Evolutionary conservation across 2,113 vertebrate species (phyloP).

Genomic region (Triplophysa dalaica): DNA sequence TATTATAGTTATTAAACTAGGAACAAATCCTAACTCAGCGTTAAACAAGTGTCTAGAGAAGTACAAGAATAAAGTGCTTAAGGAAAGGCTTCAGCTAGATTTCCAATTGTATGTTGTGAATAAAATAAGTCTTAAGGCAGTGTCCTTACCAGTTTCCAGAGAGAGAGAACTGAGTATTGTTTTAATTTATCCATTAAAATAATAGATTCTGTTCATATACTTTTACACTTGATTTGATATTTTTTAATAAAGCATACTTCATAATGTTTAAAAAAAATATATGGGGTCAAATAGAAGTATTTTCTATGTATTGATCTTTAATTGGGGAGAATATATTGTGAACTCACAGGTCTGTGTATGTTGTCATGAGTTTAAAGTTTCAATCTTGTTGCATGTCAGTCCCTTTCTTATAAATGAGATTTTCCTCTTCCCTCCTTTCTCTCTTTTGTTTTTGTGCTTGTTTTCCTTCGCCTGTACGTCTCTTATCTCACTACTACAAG

Average conservation of each 20-base stretch:
- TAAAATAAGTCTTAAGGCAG: no score
- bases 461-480: slow-evolving; percentile 39
- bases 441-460: slow-evolving; percentile 44
- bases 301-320: no score
- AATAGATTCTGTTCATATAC: no score
- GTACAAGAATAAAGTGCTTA: not conserved
- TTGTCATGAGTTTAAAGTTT: not conserved
- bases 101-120: not conserved
- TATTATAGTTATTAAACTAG: not conserved
- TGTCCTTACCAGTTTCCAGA: no score
- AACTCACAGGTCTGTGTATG: not conserved
- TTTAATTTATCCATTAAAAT: no score
- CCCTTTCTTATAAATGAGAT: slow-evolving; percentile 47
- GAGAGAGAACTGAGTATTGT: no score
- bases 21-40: not conserved
- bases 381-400: slow-evolving; percentile 40
- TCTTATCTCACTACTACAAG: slow-evolving; percentile 45
- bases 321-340: no score
- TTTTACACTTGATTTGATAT: no score
- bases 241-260: no score
- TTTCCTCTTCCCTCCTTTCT: slow-evolving; percentile 39
- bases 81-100: slow-evolving; percentile 1
- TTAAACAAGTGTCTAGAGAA: not conserved
- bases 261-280: no score
- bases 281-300: no score